Evolutionary conservation across 2,888 invertebrate species (phyloP).

Genomic region (Cordylochernes scorpioides): DNA sequence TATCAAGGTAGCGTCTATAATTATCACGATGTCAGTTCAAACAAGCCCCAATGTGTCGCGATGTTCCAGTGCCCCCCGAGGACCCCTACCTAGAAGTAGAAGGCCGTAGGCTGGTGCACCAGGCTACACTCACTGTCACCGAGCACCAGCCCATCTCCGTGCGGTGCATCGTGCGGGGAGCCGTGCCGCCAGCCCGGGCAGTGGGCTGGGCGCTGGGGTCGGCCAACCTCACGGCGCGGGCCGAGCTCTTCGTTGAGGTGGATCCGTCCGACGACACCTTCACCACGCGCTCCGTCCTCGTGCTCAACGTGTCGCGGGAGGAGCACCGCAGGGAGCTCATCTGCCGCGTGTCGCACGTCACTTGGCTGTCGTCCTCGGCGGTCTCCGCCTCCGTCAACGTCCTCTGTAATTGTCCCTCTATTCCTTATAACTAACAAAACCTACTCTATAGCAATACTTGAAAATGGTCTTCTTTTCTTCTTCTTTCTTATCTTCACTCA

Average conservation of each 20-base stretch:
- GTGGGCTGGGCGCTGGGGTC: constrained; percentile 33
- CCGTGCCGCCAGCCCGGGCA: constrained; percentile 35
- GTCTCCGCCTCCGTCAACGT: constrained; percentile 32
- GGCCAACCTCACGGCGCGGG: constrained; percentile 14
- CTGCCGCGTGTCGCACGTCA: constrained; percentile 46
- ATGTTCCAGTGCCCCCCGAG: constrained; percentile 45
- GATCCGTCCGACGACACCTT: constrained; percentile 15
- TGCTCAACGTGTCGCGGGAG: constrained; percentile 46
- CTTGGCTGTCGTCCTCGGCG: constrained; percentile 30
- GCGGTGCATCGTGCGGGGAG: constrained; percentile 61
- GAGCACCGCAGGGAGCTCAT: constrained; percentile 62
- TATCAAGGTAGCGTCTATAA: no score
- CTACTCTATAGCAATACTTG: no score
- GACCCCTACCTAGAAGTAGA: constrained; percentile 62
- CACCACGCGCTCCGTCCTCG: constrained; percentile 31
- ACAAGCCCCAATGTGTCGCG: no score
- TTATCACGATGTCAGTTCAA: no score
- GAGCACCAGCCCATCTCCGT: constrained; percentile 56
- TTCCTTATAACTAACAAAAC: no score
- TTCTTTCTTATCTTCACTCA: no score
- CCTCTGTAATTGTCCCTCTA: constrained; percentile 33
- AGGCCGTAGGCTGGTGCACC: constrained; percentile 20
- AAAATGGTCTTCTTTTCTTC: no score
- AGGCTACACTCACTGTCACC: constrained; percentile 36
- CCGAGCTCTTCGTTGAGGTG: constrained; percentile 15